phyloP scores from a whole-genome alignment of 1,140 invertebrate species.

The Bombus turneri region DNA sequence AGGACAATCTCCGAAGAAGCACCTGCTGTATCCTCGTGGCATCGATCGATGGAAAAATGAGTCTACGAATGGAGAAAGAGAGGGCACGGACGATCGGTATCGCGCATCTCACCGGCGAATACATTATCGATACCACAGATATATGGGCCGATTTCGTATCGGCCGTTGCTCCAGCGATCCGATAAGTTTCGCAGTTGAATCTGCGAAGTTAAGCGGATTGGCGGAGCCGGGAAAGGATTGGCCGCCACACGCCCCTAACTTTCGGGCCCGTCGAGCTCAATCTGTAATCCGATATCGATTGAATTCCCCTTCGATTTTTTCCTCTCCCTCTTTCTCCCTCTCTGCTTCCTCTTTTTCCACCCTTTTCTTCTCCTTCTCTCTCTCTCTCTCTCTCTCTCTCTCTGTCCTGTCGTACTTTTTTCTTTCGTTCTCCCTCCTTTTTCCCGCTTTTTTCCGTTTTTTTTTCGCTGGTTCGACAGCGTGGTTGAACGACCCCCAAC shows the following conservation, averaged over 20 bases:
- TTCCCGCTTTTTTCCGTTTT: not conserved
- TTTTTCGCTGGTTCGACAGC: constrained; percentile 6
- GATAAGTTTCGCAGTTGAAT: constrained; percentile 65
- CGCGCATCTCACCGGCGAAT: constrained; percentile 13
- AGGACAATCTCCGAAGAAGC: no score
- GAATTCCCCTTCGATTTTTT: constrained; percentile 37
- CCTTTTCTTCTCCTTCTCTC: not conserved
- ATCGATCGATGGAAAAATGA: not conserved
- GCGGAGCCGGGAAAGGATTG: constrained; percentile 66
- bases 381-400: no score
- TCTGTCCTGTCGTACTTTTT: no score
- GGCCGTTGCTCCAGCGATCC: constrained; percentile 45
- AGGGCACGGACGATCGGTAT: not conserved
- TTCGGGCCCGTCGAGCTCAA: constrained; percentile 49
- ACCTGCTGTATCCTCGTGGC: not conserved
- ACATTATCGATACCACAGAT: constrained; percentile 49
- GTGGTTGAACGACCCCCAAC: constrained; percentile 30
- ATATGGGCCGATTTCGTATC: constrained; percentile 41
- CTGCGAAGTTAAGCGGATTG: constrained; percentile 74
- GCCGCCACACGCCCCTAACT: constrained; percentile 49
- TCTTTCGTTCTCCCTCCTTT: not conserved
- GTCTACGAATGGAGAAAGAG: not conserved
- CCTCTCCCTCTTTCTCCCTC: not conserved
- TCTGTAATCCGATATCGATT: constrained; percentile 56
- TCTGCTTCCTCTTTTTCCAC: not conserved